Evolutionary conservation across 2,888 invertebrate species (phyloP).

Genomic region (Ephialtes manifestator): DNA sequence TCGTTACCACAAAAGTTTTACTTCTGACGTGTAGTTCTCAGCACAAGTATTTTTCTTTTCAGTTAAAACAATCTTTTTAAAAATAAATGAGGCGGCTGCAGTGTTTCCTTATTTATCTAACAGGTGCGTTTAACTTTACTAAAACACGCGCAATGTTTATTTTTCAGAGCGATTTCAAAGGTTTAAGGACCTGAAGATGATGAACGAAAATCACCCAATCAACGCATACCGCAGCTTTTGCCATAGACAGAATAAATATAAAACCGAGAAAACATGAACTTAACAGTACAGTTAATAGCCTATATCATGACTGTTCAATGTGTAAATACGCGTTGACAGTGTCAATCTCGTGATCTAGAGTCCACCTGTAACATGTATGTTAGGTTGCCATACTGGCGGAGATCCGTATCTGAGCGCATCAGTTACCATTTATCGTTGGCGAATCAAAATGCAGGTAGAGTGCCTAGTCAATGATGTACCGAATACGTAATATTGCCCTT

Average conservation of each 20-base stretch:
- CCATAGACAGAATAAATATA: slow-evolving; percentile 21
- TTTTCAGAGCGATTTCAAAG: slow-evolving; percentile 6
- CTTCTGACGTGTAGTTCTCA: too few species aligned
- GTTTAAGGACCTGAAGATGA: background rate
- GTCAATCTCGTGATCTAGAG: background rate
- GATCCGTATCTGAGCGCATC: slow-evolving; percentile 13
- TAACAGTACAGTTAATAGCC: slow-evolving; percentile 12
- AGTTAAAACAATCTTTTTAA: too few species aligned
- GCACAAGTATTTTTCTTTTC: too few species aligned
- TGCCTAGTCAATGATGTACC: slow-evolving; percentile 75
- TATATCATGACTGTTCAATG: background rate
- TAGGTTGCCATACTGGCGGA: background rate
- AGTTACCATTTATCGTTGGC: slow-evolving; percentile 67
- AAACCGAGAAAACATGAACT: slow-evolving; percentile 8
- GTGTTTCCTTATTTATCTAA: too few species aligned
- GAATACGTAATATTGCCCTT: slow-evolving; percentile 65
- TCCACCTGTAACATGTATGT: background rate
- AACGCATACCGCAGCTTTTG: background rate
- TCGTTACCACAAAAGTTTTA: too few species aligned
- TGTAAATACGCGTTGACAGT: background rate
- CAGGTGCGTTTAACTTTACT: background rate
- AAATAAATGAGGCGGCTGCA: too few species aligned
- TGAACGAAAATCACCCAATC: background rate
- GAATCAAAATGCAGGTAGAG: slow-evolving; percentile 74
- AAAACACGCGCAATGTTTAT: background rate